Conservation (phyloP, 2,888 invertebrate genomes). For the Trissonchulus sp. region DNA sequence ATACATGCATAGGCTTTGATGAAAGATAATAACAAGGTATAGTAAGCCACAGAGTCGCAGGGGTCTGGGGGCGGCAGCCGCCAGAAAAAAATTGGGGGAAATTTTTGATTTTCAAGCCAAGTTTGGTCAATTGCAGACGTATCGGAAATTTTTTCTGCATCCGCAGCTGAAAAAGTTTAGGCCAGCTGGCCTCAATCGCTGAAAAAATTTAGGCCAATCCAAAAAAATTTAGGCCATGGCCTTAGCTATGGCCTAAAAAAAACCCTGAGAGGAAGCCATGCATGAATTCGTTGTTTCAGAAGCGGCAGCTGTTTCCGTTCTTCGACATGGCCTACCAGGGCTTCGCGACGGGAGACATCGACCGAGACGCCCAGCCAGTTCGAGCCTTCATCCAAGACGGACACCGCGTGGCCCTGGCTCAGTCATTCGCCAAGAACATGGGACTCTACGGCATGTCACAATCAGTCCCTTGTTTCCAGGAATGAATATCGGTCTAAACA, state of each 20-base stretch:
- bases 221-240: too few relatives aligned
- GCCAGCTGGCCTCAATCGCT: too few relatives aligned
- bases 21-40: too few relatives aligned
- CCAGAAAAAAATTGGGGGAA: not conserved
- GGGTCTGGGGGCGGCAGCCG: too few relatives aligned
- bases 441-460: slow-evolving; percentile 65
- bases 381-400: slow-evolving; percentile 80
- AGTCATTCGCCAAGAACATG: slow-evolving; percentile 98
- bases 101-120: not conserved
- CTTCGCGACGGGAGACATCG: slow-evolving; percentile 77
- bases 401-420: slow-evolving; percentile 75
- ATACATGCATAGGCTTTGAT: not conserved
- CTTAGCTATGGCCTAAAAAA: not conserved
- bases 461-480: not conserved
- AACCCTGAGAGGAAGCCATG: not conserved
- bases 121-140: too few relatives aligned
- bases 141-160: not conserved
- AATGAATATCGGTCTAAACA: too few relatives aligned
- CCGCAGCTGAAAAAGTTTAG: too few relatives aligned
- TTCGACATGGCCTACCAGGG: slow-evolving; percentile 99
- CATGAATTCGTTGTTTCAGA: slow-evolving; percentile 39
- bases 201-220: too few relatives aligned
- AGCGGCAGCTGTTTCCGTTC: slow-evolving; percentile 71
- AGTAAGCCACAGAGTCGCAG: too few relatives aligned
- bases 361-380: slow-evolving; percentile 79